A percentile compares a stretch with the other conserved stretches of the same genome.
These are phyloP conservation scores for Paragorgia papillata DNA, from an alignment of 92 coral and sea anemone genomes.

Conservation along the genomic window DNA sequence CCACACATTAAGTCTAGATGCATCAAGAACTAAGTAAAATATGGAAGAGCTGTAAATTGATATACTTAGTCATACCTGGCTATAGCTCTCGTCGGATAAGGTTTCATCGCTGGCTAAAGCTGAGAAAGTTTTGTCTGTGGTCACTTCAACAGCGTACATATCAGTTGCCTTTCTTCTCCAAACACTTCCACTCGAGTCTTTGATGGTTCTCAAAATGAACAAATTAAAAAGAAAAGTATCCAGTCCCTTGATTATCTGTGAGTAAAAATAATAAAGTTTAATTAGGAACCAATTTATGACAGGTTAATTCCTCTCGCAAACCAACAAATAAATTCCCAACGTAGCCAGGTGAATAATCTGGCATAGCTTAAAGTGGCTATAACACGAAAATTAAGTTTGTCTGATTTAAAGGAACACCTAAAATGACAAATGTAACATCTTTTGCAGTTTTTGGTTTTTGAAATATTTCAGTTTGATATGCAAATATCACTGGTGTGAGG, in stretches of 20 bases:
- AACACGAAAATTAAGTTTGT: too few species aligned
- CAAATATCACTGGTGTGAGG: too few species aligned
- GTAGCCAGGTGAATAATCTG: too few species aligned
- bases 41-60: too few species aligned
- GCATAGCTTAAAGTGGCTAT: too few species aligned
- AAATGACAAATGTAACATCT: too few species aligned
- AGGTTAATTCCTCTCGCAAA: neutral
- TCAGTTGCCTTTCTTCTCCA: slow-evolving; percentile 78
- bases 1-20: too few species aligned
- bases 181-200: slow-evolving; percentile 67
- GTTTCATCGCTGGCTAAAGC: neutral
- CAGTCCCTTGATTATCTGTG: slow-evolving; percentile 51
- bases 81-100: neutral
- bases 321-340: too few species aligned
- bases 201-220: slow-evolving; percentile 62
- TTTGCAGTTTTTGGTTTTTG: too few species aligned
- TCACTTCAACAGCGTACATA: slow-evolving; percentile 74
- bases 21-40: too few species aligned
- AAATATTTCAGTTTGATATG: too few species aligned
- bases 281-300: neutral
- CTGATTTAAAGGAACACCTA: too few species aligned
- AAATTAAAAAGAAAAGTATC: slow-evolving; percentile 71
- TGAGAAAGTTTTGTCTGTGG: slow-evolving; percentile 39
- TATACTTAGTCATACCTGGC: slow-evolving; percentile 14
- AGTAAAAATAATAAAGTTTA: neutral